phyloP scores from a whole-genome alignment of 2,797 vertebrate species.

The Channa striata region DNA sequence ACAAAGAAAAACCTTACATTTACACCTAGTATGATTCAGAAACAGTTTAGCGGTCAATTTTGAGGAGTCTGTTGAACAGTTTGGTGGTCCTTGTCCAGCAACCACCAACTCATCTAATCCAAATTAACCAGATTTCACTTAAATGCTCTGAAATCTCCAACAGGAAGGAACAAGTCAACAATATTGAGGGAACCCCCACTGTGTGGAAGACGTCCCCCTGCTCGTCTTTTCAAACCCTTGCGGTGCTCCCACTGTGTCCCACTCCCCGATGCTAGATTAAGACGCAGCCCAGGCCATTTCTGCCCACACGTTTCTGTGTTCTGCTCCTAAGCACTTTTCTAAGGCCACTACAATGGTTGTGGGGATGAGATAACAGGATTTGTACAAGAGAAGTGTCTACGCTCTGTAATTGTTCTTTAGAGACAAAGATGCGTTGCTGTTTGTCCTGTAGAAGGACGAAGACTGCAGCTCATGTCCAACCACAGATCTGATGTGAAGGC shows the following conservation, averaged over 20 bases:
- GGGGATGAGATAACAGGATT: conserved; percentile 69
- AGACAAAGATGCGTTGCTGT: conserved; percentile 25
- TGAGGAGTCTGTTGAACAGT: conserved; percentile 26
- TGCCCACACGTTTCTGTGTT: not conserved
- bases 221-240: conserved; percentile 41
- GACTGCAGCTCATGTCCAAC: conserved; percentile 9
- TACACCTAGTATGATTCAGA: not conserved
- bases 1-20: not conserved
- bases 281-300: conserved; percentile 36
- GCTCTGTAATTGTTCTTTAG: conserved; percentile 40
- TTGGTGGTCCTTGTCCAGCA: conserved; percentile 61
- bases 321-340: conserved; percentile 34
- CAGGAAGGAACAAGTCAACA: conserved; percentile 71
- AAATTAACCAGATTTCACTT: conserved; percentile 78
- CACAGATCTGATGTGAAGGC: not conserved
- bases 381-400: conserved; percentile 47
- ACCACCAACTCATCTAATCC: conserved; percentile 69
- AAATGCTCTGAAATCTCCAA: conserved; percentile 68
- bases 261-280: conserved; percentile 48
- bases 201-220: conserved; percentile 41
- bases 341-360: conserved; percentile 52
- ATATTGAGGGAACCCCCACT: conserved; percentile 53
- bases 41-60: conserved; percentile 16
- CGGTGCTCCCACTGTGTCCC: conserved; percentile 39
- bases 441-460: conserved; percentile 37